Base-by-base conservation (phyloP, 53 echinoderm and acorn worm genomes). In the Crossaster papposus region DNA sequence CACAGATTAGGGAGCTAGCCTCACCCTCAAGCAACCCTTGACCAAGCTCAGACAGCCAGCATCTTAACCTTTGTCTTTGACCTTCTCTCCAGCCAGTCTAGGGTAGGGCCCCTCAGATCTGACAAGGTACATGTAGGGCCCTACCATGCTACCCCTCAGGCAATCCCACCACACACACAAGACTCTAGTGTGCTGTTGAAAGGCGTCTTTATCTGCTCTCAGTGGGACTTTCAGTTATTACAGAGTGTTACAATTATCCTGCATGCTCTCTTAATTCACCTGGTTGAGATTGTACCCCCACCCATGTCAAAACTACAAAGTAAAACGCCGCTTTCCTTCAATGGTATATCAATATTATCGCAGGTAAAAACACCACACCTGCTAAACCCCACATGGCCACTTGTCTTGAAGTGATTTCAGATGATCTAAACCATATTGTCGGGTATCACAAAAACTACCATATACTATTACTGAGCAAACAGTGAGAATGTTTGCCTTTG, bases 231-330 rank as follows among this genome's bases (percentile, higher is more conserved):
- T 53, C 23, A 26, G 87, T 72, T 85, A 38, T n/a, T 22, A 85
- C 85, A 53, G 52, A 73, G 73, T 85, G 85, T 72, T 85, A 72
- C 85, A 73, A 85, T 85, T 85, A 85, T 23, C 68, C 30, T 37
- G 26, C 36, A 11, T 33, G 26, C 23, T 71, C 8, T 13, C 1
- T 31, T 71, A 24, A 20, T 51, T 65, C 24, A 81, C 81, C 81
- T 81, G 8, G 74, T 3, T 78, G 34, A 65, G 24, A 24, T 36
- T 9, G 4, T 12, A n/a, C 14, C 14, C 68, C 44, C 32, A 32
- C 74, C 34, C 22, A 10, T n/a, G n/a, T 52, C 35, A 31, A 15
- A n/a, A 76, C 87, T 55, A 77, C 77, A 87, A 87, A 87, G 36
- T 1, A 54, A 84, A 72, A 34, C 54, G 18, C 80, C 80, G 58